Conservation (phyloP, 2,113 vertebrate species). For the Gulo gulo region DNA sequence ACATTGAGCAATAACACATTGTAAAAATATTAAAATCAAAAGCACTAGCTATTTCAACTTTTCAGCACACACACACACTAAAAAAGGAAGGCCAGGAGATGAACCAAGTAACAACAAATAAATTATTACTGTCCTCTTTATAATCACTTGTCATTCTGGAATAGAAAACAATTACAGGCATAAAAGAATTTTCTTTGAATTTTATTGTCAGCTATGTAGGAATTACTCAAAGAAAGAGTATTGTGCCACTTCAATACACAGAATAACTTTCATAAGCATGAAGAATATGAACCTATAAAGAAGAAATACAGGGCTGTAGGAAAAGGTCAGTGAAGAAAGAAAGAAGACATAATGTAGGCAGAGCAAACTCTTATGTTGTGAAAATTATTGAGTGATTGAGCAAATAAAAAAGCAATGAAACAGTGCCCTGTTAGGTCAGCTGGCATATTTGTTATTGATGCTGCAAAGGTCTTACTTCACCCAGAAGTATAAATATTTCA, state of each 20-base stretch:
- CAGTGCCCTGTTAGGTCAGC: neutral
- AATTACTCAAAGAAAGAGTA: neutral
- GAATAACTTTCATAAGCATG: neutral
- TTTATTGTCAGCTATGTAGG: neutral
- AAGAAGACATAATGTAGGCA: neutral
- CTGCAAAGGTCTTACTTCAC: neutral
- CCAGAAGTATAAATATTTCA: neutral
- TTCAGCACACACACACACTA: neutral
- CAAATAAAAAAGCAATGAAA: neutral
- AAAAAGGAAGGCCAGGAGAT: neutral
- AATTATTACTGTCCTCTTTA: neutral
- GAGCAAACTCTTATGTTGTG: neutral
- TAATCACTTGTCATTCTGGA: neutral
- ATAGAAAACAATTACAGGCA: neutral
- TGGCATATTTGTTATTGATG: neutral
- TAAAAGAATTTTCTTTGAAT: neutral
- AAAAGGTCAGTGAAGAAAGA: neutral
- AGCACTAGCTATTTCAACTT: neutral
- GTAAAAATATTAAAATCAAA: neutral
- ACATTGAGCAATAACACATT: neutral
- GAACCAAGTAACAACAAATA: neutral
- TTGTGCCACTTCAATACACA: neutral
- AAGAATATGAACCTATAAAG: neutral
- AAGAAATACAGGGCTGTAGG: neutral
- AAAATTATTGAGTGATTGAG: neutral